Evolutionary conservation across 2,113 vertebrate genomes (phyloP).

Genomic region (Lagenorhynchus albirostris): DNA sequence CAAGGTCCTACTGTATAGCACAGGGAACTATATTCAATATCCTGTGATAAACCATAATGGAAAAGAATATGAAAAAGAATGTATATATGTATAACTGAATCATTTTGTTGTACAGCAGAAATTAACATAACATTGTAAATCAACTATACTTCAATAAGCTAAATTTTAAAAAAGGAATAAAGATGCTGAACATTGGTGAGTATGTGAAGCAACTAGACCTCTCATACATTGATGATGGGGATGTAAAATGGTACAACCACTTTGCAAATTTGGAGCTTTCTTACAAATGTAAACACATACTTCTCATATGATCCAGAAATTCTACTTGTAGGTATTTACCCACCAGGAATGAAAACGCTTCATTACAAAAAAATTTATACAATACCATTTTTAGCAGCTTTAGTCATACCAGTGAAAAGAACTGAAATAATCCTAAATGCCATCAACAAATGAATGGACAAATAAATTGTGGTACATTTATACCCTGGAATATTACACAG

Average conservation of each 20-base stretch:
- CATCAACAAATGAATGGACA: not conserved
- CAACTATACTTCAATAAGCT: not conserved
- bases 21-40: not conserved
- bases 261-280: not conserved
- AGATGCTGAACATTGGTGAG: not conserved
- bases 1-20: not conserved
- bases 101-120: not conserved
- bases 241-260: not conserved
- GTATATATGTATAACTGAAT: not conserved
- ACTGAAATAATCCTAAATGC: not conserved
- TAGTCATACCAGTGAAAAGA: not conserved
- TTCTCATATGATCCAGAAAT: not conserved
- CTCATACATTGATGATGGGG: not conserved
- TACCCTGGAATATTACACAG: not conserved
- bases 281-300: not conserved
- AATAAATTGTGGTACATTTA: not conserved
- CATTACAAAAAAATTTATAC: not conserved
- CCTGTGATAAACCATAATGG: not conserved
- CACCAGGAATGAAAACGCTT: not conserved
- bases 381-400: not conserved
- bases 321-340: not conserved
- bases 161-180: not conserved
- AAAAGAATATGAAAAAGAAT: not conserved
- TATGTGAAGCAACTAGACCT: not conserved
- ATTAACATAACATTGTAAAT: not conserved